Evolutionary conservation across 2,113 vertebrate species (phyloP).

Genomic region (Chloropsis hardwickii): DNA sequence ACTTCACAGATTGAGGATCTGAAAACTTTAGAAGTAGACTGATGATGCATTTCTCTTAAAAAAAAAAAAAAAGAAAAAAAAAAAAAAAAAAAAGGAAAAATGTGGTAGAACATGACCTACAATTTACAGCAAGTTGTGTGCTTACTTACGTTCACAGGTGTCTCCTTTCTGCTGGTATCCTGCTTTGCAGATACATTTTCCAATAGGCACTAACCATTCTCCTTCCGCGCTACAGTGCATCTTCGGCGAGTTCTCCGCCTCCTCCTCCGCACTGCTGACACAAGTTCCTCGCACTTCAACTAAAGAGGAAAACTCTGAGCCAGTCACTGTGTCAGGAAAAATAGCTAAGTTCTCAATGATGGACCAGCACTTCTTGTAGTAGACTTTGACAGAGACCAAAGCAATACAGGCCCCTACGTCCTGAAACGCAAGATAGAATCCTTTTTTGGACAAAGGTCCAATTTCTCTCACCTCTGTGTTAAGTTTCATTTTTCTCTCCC

Average conservation of each 20-base stretch:
- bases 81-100: not conserved
- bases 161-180: slow-evolving; percentile 99
- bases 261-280: slow-evolving; percentile 93
- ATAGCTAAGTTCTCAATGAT: slow-evolving; percentile 99
- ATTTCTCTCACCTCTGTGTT: slow-evolving; percentile 99
- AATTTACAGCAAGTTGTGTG: not conserved
- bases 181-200: slow-evolving; percentile 98
- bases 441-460: slow-evolving; percentile 92
- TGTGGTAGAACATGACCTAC: not conserved
- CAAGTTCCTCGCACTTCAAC: slow-evolving; percentile 96
- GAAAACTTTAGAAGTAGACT: not conserved
- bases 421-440: slow-evolving; percentile 99
- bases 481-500: slow-evolving; percentile 99
- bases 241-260: slow-evolving; percentile 95
- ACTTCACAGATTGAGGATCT: not conserved
- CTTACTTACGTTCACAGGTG: slow-evolving; percentile 94
- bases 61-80: not conserved
- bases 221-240: slow-evolving; percentile 99
- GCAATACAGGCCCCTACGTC: slow-evolving; percentile 98
- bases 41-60: not conserved
- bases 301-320: slow-evolving; percentile 97
- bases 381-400: slow-evolving; percentile 98
- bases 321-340: slow-evolving; percentile 98
- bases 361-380: slow-evolving; percentile 99
- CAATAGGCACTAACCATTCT: slow-evolving; percentile 99